Conservation (phyloP, 92 coral and sea anemone genomes). For the Palythoa grandis region DNA sequence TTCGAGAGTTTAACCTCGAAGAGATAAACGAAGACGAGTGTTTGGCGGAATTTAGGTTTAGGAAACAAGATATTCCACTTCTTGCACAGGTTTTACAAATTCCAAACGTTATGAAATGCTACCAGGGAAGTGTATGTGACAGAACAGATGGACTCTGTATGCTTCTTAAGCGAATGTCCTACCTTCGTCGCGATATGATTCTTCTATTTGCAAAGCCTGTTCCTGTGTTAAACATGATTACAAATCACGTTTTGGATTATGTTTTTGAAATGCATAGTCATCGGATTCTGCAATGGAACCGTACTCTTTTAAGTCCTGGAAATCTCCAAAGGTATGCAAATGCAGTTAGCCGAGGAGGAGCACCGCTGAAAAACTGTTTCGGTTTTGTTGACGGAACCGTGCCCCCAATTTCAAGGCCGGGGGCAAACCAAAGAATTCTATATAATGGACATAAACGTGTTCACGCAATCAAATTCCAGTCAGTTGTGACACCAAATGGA, state of each 20-base stretch:
- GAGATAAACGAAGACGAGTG: slow-evolving; percentile 10
- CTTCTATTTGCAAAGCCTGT: not conserved
- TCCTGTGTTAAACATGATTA: slow-evolving; percentile 9
- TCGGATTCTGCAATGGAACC: slow-evolving; percentile 7
- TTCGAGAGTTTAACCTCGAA: not conserved
- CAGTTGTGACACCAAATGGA: slow-evolving; percentile 21
- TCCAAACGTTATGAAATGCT: slow-evolving; percentile 3
- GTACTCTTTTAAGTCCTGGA: not conserved
- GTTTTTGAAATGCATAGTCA: slow-evolving; percentile 9
- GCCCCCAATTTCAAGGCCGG: not conserved
- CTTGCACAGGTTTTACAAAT: slow-evolving; percentile 13
- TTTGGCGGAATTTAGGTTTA: slow-evolving; percentile 17
- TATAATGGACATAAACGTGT: slow-evolving; percentile 15
- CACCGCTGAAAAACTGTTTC: not conserved
- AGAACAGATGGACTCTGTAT: slow-evolving; percentile 16
- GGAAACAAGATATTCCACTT: slow-evolving; percentile 1
- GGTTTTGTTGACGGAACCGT: not conserved
- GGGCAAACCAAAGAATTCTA: not conserved
- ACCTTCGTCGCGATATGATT: slow-evolving; percentile 20
- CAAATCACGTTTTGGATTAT: not conserved
- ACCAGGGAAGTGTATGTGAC: slow-evolving; percentile 4
- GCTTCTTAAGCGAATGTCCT: slow-evolving; percentile 5
- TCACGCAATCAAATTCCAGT: slow-evolving; percentile 6
- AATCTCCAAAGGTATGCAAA: not conserved
- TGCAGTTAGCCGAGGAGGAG: not conserved